These are phyloP conservation scores for Bilobella aurantiaca DNA, from an alignment of 1,140 invertebrate species.

Conservation along the genomic window DNA sequence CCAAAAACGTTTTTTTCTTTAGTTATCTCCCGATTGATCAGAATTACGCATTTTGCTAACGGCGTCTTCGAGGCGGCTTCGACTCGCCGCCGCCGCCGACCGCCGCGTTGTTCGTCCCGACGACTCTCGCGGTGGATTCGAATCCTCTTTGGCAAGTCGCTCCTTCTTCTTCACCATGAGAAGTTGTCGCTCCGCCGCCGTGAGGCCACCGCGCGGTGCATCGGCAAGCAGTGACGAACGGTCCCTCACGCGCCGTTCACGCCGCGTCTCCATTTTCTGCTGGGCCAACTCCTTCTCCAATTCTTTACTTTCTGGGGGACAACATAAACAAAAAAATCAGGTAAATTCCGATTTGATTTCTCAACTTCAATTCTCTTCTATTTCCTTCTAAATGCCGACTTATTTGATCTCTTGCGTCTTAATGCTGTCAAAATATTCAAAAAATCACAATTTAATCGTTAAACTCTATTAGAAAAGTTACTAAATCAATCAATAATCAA, in stretches of 20 bases:
- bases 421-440: too few relatives aligned
- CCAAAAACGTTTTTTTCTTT: neutral
- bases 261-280: slow-evolving; percentile 31
- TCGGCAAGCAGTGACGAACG: slow-evolving; percentile 13
- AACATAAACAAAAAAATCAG: too few relatives aligned
- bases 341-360: too few relatives aligned
- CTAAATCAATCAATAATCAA: too few relatives aligned
- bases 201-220: slow-evolving; percentile 24
- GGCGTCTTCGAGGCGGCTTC: slow-evolving; percentile 28
- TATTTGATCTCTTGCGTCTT: too few relatives aligned
- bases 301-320: slow-evolving; percentile 35
- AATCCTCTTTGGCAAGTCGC: slow-evolving; percentile 32
- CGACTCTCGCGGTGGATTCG: neutral
- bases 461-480: too few relatives aligned
- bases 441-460: too few relatives aligned
- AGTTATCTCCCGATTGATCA: slow-evolving; percentile 7
- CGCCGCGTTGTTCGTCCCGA: slow-evolving; percentile 26
- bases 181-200: slow-evolving; percentile 30
- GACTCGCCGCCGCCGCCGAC: slow-evolving; percentile 22
- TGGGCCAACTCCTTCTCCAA: slow-evolving; percentile 33
- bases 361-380: too few relatives aligned
- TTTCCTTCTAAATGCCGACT: too few relatives aligned
- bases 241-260: slow-evolving; percentile 27
- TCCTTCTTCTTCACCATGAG: slow-evolving; percentile 35
- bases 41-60: slow-evolving; percentile 30